phyloP scores from a whole-genome alignment of 2,797 vertebrate genomes.

The Helarctos malayanus region DNA sequence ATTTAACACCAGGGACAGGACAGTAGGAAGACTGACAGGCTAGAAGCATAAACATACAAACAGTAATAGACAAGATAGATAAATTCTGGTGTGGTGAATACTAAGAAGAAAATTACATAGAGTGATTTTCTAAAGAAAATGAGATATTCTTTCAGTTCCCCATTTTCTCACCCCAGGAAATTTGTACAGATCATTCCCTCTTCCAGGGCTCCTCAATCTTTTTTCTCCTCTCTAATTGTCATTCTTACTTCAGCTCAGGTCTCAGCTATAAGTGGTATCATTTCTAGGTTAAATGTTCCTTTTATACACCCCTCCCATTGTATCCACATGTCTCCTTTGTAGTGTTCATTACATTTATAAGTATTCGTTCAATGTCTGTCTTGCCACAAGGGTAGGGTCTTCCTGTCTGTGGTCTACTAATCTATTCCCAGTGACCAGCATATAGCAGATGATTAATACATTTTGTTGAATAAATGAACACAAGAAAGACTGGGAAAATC shows the following conservation, averaged over 20 bases:
- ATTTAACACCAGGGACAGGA: background rate
- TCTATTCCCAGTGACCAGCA: background rate
- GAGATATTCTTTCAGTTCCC: slow-evolving; percentile 33
- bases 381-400: background rate
- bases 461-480: slow-evolving; percentile 55
- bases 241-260: slow-evolving; percentile 35
- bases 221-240: background rate
- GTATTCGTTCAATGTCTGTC: slow-evolving; percentile 27
- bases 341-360: slow-evolving; percentile 8
- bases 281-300: slow-evolving; percentile 22
- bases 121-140: slow-evolving; percentile 50
- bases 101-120: slow-evolving; percentile 45
- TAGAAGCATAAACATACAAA: slow-evolving; percentile 56
- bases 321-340: background rate
- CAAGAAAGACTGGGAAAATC: background rate
- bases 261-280: slow-evolving; percentile 43
- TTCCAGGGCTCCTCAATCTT: background rate
- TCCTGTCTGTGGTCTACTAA: background rate
- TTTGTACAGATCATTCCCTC: slow-evolving; percentile 8
- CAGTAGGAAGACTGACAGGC: slow-evolving; percentile 3
- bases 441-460: background rate
- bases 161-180: slow-evolving; percentile 34
- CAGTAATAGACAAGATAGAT: slow-evolving; percentile 7
- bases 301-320: background rate
- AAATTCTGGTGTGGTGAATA: background rate